These are phyloP conservation scores for Pipistrellus pipistrellus DNA, from an alignment of 2,797 vertebrate species.

Conservation along the genomic window DNA sequence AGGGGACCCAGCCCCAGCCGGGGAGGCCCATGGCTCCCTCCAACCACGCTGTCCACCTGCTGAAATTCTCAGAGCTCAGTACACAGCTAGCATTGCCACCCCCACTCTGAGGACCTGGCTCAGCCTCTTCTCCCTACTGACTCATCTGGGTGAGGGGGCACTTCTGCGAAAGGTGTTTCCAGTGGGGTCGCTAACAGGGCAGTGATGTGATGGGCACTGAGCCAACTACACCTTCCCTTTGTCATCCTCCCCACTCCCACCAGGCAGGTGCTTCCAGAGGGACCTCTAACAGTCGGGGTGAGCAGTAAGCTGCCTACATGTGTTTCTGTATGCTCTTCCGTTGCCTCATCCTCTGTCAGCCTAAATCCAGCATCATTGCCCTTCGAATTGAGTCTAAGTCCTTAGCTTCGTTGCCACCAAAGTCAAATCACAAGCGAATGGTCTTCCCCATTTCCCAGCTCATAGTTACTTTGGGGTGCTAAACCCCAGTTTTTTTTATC, in stretches of 20 bases:
- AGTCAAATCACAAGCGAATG: not conserved
- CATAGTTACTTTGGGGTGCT: not conserved
- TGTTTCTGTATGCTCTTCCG: not conserved
- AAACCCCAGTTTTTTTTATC: not conserved
- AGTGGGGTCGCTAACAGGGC: not conserved
- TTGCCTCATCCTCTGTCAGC: not conserved
- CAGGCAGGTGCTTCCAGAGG: not conserved
- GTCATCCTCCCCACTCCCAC: rapidly evolving
- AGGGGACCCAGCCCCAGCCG: not conserved
- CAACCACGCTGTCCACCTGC: rapidly evolving
- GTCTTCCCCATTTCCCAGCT: not conserved
- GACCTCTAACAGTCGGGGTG: not conserved
- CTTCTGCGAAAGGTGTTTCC: not conserved
- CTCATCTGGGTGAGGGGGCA: not conserved
- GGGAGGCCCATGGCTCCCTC: rapidly evolving
- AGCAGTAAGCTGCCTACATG: not conserved
- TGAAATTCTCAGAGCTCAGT: not conserved
- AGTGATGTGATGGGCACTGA: not conserved
- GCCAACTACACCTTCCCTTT: not conserved
- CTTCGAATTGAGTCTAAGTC: not conserved
- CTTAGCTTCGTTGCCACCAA: not conserved
- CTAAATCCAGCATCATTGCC: not conserved
- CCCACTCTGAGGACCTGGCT: not conserved
- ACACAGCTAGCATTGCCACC: not conserved
- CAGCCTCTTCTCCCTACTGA: not conserved